Evolutionary conservation across 2,797 vertebrate genomes (phyloP).

Genomic region (Helicolenus hilgendorfi): DNA sequence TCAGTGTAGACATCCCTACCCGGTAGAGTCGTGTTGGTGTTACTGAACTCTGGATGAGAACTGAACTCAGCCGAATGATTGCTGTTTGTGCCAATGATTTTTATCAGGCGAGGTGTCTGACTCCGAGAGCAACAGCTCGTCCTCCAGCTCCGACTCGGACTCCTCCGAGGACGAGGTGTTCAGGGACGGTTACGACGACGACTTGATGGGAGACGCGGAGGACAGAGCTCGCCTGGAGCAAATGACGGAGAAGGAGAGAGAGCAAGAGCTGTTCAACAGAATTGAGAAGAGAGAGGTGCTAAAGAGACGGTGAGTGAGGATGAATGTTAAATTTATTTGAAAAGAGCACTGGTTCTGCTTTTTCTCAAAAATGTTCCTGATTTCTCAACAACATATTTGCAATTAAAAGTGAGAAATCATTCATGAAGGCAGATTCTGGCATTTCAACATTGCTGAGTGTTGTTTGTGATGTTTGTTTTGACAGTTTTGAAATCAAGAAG

Average conservation of each 20-base stretch:
- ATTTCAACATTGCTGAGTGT: not conserved
- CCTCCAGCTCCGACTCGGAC: slow-evolving; percentile 97
- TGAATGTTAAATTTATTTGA: not conserved
- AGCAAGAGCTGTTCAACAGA: slow-evolving; percentile 98
- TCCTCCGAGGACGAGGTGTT: slow-evolving; percentile 98
- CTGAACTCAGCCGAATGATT: not conserved
- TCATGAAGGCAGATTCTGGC: not conserved
- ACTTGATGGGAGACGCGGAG: slow-evolving; percentile 98
- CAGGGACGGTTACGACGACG: slow-evolving; percentile 97
- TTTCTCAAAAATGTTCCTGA: not conserved
- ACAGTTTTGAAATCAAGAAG: slow-evolving; percentile 99
- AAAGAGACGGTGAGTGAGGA: slow-evolving; percentile 93
- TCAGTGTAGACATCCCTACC: not conserved
- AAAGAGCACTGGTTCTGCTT: not conserved
- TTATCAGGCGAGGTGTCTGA: slow-evolving; percentile 97
- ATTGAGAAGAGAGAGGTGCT: slow-evolving; percentile 99
- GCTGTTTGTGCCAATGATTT: not conserved
- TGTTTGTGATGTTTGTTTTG: not conserved
- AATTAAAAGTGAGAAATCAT: not conserved
- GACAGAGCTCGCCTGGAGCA: slow-evolving; percentile 97
- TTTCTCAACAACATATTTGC: not conserved
- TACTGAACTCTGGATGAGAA: not conserved
- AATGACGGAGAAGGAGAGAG: slow-evolving; percentile 99
- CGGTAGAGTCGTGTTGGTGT: not conserved
- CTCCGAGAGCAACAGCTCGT: slow-evolving; percentile 98